Evolutionary conservation across 1,140 invertebrate genomes (phyloP), one percentile per base, ranked within the genome.

Genomic region (Heterodera schachtii): DNA sequence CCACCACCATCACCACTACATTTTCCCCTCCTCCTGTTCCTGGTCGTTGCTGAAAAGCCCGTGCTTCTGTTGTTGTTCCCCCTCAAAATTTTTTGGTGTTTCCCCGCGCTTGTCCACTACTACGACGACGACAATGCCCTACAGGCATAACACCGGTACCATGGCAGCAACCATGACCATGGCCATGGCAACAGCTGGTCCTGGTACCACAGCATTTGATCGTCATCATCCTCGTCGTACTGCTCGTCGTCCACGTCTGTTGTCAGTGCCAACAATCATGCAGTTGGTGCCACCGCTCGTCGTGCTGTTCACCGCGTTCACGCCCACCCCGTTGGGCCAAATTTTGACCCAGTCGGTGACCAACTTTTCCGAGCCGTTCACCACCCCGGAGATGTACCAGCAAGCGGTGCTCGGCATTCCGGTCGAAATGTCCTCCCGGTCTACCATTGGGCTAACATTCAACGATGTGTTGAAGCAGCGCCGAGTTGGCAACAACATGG

Each of bases 401-500:
- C 41, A 19, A 2, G 1, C 41, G 49, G 44, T 80, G 46, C 67
- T 69, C 71, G 43, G 66, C 80, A 52, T 21, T 70, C 21, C 43
- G 43, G 46, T 31, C 31, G 41, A 52, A 21, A 44, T 57, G 19
- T 79, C 46, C 60, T 41, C 49, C 13, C 60, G 71, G 5, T 43
- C 52, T 7, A 84, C 49, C 9, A 78, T 80, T n/a, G 41, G 31
- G 41, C 75, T 85, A 9, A 64, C 73, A 52, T 85, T 85, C 80
- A 60, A 83, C 57, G 82, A 86, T 41, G 60, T 85, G 52, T 75
- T 85, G 13, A 82, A 60, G 67, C 84, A 85, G 52, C 31, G 76
- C 8, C 52, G 21, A 41, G 44, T 49, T 31, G 84, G 84, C 16
- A 85, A 87, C 80, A 70, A 74, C 44, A 67, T 85, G 52, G 76